Base-by-base conservation (phyloP, 1,140 invertebrate species). In the Scaptomyza graminum region DNA sequence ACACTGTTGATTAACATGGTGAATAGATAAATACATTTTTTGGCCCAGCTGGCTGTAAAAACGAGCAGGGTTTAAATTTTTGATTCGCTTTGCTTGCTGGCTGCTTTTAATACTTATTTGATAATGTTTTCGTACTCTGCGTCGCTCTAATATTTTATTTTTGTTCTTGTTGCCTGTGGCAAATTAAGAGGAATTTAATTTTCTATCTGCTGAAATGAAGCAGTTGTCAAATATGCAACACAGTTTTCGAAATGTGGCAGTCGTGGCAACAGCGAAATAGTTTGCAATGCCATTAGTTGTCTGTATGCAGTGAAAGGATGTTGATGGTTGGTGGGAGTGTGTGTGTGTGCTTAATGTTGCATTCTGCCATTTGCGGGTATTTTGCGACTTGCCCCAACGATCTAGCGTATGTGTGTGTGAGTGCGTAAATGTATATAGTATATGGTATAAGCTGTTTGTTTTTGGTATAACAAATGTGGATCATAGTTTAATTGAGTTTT, bases 401-500 rank as follows among this genome's bases (percentile, higher is more conserved):
- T 18, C 18, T 1, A 22, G 18, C 4, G 18, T 22, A 18, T 5
- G 28, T 31, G 1, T 15, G 13, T 22, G 6, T 28, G 7, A 13
- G 51, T 22, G 49, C n/a, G n/a, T 46, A 51, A n/a, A 31, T 56
- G 31, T 41, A 18, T 54, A 28, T 59, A 28, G 47, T 39, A 9
- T 5, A 7, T n/a, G 16, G 18, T 11, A 2, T 2, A 11, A 37
- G 28, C 16, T 46, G 25, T 63, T 47, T 68, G 63, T 43, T 41
- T 39, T 44, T 56, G 37, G 34, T 15, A 51, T 62, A 56, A 51
- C 55, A 61, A 63, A 64, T 65, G 54, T 25, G 44, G 46, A 39
- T 25, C 46, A 61, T 44, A 70, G 12, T 67, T 66, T 78, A 75
- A 79, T 79, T 79, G 71, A 66, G 75, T 79, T 78, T 54, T 37